A percentile compares a stretch with the other conserved stretches of the same genome.
Conservation (phyloP, 2,113 vertebrate genomes). For the Syngnathoides biaculeatus region DNA sequence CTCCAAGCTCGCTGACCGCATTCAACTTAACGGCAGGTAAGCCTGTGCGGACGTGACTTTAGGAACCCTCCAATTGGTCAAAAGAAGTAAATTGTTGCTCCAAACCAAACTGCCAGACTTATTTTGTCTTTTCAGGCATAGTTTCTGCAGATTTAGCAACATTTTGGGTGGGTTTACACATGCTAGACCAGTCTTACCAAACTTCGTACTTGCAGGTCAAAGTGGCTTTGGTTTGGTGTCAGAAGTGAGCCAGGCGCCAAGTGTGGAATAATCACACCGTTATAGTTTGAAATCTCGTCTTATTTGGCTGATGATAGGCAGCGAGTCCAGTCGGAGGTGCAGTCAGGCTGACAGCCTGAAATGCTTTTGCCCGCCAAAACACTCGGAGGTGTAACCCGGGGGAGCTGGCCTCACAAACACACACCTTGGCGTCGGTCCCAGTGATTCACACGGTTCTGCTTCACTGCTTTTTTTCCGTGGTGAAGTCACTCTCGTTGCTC, state of each 20-base stretch:
- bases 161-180: no score
- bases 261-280: background rate
- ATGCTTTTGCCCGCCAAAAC: background rate
- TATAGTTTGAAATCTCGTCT: no score
- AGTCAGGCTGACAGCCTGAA: background rate
- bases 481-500: background rate
- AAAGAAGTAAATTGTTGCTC: no score
- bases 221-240: background rate
- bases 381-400: background rate
- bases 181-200: no score
- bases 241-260: background rate
- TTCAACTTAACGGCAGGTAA: slow-evolving; percentile 94
- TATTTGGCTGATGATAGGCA: background rate
- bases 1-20: slow-evolving; percentile 93
- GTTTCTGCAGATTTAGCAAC: no score
- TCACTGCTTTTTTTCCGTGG: background rate
- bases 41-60: background rate
- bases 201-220: no score
- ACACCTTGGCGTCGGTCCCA: background rate
- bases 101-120: no score
- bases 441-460: background rate
- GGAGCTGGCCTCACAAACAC: background rate
- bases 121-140: no score
- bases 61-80: no score
- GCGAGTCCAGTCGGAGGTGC: background rate